These are phyloP conservation scores for Holocentrus rufus DNA, from an alignment of 2,797 vertebrate species.

Conservation along the genomic window DNA sequence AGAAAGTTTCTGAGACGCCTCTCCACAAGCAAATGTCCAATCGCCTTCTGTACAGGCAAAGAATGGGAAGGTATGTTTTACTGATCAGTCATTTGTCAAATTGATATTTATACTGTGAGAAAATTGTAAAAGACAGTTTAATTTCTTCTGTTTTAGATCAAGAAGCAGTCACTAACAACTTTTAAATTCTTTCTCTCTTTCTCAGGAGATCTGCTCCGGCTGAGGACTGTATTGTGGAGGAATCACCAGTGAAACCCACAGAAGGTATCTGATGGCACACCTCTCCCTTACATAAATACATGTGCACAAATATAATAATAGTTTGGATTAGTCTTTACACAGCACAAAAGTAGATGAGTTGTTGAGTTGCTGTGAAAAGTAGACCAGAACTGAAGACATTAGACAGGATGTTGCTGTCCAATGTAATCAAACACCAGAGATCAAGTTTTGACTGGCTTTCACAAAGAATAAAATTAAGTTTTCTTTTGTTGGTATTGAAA, in stretches of 20 bases:
- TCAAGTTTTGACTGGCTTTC: neutral
- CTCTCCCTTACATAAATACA: neutral
- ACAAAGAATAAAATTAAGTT: neutral
- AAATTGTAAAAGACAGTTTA: neutral
- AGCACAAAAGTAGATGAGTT: neutral
- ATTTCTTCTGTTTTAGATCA: neutral
- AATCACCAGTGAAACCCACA: slow-evolving; percentile 90
- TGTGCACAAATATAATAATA: neutral
- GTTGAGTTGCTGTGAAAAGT: neutral
- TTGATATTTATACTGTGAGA: neutral
- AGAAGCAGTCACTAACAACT: neutral
- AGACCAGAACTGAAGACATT: neutral
- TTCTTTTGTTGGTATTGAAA: neutral
- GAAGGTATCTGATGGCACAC: slow-evolving; percentile 75
- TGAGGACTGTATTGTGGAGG: slow-evolving; percentile 89
- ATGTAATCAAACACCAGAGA: neutral
- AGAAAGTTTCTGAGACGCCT: slow-evolving; percentile 91
- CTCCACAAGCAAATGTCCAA: slow-evolving; percentile 91
- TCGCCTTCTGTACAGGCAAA: slow-evolving; percentile 88
- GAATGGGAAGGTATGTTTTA: slow-evolving; percentile 85
- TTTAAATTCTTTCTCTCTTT: slow-evolving; percentile 5
- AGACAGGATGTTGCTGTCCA: neutral
- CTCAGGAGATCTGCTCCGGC: slow-evolving; percentile 84
- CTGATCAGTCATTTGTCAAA: neutral
- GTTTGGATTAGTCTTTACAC: neutral